Evolutionary conservation across 2,797 vertebrate genomes (phyloP).

Genomic region (Peromyscus eremicus): DNA sequence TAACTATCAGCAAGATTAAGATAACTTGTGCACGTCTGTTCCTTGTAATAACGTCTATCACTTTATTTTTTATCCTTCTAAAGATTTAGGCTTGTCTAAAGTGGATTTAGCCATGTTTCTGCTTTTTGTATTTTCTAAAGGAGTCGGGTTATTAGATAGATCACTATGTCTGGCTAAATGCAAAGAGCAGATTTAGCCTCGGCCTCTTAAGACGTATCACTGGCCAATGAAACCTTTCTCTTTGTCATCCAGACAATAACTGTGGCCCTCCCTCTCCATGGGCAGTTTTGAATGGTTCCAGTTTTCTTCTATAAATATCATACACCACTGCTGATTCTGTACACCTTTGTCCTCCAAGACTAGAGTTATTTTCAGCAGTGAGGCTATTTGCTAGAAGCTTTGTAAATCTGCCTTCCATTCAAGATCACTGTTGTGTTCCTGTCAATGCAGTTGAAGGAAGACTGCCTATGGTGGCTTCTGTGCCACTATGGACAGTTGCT

Average conservation of each 20-base stretch:
- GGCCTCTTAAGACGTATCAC: neutral
- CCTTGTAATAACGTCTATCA: slow-evolving; percentile 60
- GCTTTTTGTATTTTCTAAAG: slow-evolving; percentile 41
- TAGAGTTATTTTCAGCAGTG: slow-evolving; percentile 8
- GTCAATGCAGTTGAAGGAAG: neutral
- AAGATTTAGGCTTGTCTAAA: slow-evolving; percentile 67
- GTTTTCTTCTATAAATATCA: neutral
- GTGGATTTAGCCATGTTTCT: slow-evolving; percentile 66
- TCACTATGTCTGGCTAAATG: slow-evolving; percentile 34
- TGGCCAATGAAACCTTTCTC: neutral
- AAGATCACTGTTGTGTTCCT: slow-evolving; percentile 8
- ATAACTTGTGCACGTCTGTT: slow-evolving; percentile 53
- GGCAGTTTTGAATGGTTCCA: neutral
- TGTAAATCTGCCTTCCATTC: neutral
- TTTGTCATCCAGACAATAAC: neutral
- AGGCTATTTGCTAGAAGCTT: neutral
- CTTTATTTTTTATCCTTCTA: slow-evolving; percentile 18
- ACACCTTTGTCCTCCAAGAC: neutral
- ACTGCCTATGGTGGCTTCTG: neutral
- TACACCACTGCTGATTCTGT: neutral
- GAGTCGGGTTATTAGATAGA: neutral
- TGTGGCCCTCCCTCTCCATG: neutral
- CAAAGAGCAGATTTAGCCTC: slow-evolving; percentile 29
- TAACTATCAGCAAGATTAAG: slow-evolving; percentile 66
- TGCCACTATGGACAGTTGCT: neutral